Conservation (phyloP, 2,888 invertebrate species). For the Apotomis turbidana region DNA sequence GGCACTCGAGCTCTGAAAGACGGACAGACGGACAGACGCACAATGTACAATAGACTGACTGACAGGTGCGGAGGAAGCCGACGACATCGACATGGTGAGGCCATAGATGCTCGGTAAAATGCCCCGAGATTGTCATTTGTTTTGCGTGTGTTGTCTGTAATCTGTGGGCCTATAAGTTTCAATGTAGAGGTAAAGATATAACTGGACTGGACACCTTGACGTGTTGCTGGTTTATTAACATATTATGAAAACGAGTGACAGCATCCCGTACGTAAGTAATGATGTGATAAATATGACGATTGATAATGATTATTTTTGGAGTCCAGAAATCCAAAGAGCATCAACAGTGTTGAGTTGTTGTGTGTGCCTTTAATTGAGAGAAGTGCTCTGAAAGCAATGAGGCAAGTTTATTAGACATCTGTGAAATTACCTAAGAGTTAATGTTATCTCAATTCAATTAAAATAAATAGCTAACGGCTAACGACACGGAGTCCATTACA, state of each 20-base stretch:
- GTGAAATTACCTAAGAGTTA: conserved; percentile 8
- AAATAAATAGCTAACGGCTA: conserved; percentile 20
- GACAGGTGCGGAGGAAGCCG: conserved; percentile 50
- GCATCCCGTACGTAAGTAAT: too few relatives aligned
- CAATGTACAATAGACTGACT: conserved; percentile 47
- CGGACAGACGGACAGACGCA: conserved; percentile 63
- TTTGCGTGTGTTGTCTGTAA: background rate
- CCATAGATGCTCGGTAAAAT: conserved; percentile 11
- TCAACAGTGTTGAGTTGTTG: background rate
- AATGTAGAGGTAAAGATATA: too few relatives aligned
- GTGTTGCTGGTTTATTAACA: too few relatives aligned
- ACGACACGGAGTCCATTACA: conserved; percentile 28
- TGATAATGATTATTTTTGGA: too few relatives aligned
- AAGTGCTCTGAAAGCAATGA: conserved; percentile 15
- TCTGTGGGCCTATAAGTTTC: too few relatives aligned
- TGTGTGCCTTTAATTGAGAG: background rate
- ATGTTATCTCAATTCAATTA: conserved; percentile 27
- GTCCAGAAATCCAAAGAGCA: background rate
- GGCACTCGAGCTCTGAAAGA: conserved; percentile 48
- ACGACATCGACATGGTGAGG: conserved; percentile 31
- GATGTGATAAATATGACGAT: too few relatives aligned
- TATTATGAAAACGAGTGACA: too few relatives aligned
- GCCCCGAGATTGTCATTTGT: conserved; percentile 23
- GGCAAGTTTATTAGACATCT: conserved; percentile 7
- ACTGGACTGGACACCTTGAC: too few relatives aligned